Base-by-base conservation (phyloP, 2,797 vertebrate species). In the Rhinichthys osculus region DNA sequence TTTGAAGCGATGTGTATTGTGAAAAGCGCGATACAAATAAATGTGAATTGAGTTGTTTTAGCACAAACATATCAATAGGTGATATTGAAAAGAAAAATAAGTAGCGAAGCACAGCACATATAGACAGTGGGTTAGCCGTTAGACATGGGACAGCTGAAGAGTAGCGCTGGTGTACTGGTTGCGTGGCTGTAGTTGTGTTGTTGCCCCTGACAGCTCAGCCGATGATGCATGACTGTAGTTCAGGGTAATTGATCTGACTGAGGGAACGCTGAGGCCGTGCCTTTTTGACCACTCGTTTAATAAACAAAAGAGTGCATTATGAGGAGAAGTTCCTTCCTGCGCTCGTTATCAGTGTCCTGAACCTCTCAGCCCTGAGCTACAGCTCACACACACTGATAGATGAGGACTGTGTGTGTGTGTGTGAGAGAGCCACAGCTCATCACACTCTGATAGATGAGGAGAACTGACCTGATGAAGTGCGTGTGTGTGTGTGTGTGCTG, bases 331-430 rank as follows among this genome's bases (percentile, higher is more conserved):
- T 80, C 82, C 50, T 74, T 87, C 78, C 74, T 74, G 78, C 47
- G 1, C 76, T 83, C 81, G 6, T 79, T 81, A 47, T 81, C 40
- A 33, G 21, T 54, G 78, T 77, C 84, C 81, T 47, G 19, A 57
- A 79, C 54, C 73, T n/a, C 67, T 79, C 79, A 59, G 71, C 81
- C 80, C 83, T 69, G 81, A 84, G 89, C 85, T 50, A 89, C 47
- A 82, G 54, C 44, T 11, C 47, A 71, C 85, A 73, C 17, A 67
- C n/a, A 7, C 47, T 87, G 89, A 87, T 87, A 35, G 77, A 88
- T 88, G 59, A 71, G 52, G 23, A 1, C 59, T 85, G 72, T 9
- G 21, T 57, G 42, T 7, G 3, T 27, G 50, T 85, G 72, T 9
- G 21, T 57, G 42, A 4, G 3, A 7, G 42, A 44, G 42, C 42